Base-by-base conservation (phyloP, 2,888 invertebrate species). In the Dolomedes plantarius region DNA sequence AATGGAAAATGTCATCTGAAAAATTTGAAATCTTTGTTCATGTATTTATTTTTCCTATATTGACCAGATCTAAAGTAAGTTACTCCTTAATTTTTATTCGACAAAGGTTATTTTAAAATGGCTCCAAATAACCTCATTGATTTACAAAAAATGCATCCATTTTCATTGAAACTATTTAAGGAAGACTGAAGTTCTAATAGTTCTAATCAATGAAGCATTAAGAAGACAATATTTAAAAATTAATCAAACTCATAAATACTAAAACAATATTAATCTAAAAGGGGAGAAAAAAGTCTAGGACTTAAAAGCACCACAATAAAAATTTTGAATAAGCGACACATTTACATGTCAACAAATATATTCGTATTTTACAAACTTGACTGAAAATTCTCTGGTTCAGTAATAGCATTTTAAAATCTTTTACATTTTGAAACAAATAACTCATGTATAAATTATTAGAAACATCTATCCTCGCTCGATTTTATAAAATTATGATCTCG, bases 1-100 rank as follows among this genome's bases (percentile, higher is more conserved):
- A 56, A 56, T 56, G 23, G 56, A 6, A 23, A 56, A 56, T 6
- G 23, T 23, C 16, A 56, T 56, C 23, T 36, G 6, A 36, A 36
- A 36, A 36, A 7, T 36, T 56, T 23, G 1, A 23, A 19, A 56
- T 56, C 23, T 56, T 56, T 56, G 56, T 56, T 56, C 56, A 56
- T 56, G 2, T 56, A 6, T 23, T 16, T 56, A 23, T 56, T 5
- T 56, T 9, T 16, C 16, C 46, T 56, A 23, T 23, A 23, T 56
- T 5, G 56, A 23, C 56, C 16, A 56, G 56, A 56, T 56, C 56
- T 56, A 56, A 56, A 56, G 56, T 56, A 36, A 36, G 36, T 36
- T 36, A 36, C 36, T 36, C 9, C 36, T 36, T 36, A 7, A 7
- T 36, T 36, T 36, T 36, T 36, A 9, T 36, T 36, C 36, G 9